phyloP scores from a whole-genome alignment of 2,888 invertebrate species.

The Elmis aenea region DNA sequence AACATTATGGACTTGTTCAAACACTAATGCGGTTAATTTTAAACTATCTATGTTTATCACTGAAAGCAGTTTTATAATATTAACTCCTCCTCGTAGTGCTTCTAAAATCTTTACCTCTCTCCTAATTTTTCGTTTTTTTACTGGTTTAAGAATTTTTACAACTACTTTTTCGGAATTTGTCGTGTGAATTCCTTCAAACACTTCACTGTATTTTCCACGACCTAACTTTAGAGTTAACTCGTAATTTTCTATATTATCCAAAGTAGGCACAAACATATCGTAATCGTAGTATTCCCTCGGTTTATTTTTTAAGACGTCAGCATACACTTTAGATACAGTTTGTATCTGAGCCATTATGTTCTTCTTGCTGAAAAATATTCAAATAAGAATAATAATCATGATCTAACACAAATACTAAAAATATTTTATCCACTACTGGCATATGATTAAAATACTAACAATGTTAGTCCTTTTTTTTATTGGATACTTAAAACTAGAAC shows the following conservation, averaged over 20 bases:
- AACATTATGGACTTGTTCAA: conserved; percentile 39
- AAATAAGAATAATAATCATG: no score
- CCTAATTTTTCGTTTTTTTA: conserved; percentile 42
- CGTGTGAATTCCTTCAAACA: conserved; percentile 41
- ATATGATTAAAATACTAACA: no score
- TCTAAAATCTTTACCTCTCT: conserved; percentile 45
- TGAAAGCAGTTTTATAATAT: conserved; percentile 38
- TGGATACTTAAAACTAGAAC: no score
- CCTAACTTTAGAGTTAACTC: conserved; percentile 40
- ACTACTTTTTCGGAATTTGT: conserved; percentile 37
- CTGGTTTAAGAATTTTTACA: conserved; percentile 44
- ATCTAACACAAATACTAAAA: no score
- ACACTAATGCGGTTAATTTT: conserved; percentile 38
- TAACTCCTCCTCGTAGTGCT: conserved; percentile 39
- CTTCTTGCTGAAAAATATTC: no score
- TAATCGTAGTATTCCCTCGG: conserved; percentile 41
- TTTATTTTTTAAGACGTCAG: conserved; percentile 37
- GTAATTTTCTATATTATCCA: conserved; percentile 38
- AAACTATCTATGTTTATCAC: conserved; percentile 31
- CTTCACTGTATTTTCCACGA: conserved; percentile 45
- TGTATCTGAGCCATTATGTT: conserved; percentile 16
- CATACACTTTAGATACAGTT: conserved; percentile 38
- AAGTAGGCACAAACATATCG: conserved; percentile 36
- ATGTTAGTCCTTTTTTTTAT: no score
- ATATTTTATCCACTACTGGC: no score